Base-by-base conservation (phyloP, 2,888 invertebrate species). In the Galerucella nymphaeae region DNA sequence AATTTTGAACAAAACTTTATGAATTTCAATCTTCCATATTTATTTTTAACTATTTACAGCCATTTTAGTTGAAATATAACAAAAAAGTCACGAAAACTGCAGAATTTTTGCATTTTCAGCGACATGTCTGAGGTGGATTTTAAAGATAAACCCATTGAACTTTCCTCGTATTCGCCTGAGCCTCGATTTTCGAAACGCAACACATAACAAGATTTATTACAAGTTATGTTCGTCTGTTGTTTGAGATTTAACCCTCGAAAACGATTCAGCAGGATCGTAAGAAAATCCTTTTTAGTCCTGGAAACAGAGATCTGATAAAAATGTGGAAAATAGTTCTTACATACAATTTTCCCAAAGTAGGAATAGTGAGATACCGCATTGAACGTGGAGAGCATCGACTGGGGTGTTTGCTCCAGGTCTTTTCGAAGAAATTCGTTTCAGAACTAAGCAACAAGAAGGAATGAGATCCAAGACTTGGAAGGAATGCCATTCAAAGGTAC, bases 151-250 rank as follows among this genome's bases (percentile, higher is more conserved):
- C 11, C 58, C 23, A 23, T 20, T 23, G 57, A 55, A 18, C 4
- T 2, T 23, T 30, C 38, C 30, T 59, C n/a, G 38, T 38, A 59
- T 59, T 30, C 38, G n/a, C 13, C n/a, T 48, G n/a, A 48, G 48
- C 14, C 13, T 16, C 59, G 16, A 38, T 59, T 59, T 59, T 23
- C 30, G n/a, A 14, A n/a, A 9, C 30, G 13, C 14, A 59, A 14
- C n/a, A 45, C 4, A 59, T 59, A 59, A 59, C 59, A n/a, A 30
- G 59, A 59, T 59, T 59, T 59, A 59, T 38, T 59, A 30, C 8
- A 59, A 38, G 30, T 38, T 59, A 59, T 59, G 38, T 59, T 59
- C 59, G 59, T 38, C 38, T 59, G 59, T 59, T 59, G 38, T 38
- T 8, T n/a, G 30, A 59, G 38, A 59, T 59, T 59, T 14, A 58